Conservation (phyloP, 2,888 invertebrate genomes). For the Drosophila fungiperda region DNA sequence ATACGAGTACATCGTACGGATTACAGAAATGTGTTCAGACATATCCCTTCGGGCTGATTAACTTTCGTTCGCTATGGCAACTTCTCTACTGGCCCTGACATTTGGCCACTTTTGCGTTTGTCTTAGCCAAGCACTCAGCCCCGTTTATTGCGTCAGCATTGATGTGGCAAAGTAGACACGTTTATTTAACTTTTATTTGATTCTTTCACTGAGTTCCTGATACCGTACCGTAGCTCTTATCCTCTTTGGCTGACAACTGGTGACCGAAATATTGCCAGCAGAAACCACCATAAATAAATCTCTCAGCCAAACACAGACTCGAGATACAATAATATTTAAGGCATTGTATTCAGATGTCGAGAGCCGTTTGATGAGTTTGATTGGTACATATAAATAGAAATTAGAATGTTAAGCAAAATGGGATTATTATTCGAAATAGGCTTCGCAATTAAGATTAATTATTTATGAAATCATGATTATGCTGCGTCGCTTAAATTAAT, state of each 20-base stretch:
- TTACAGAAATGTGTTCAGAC: neutral
- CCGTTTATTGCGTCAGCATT: conserved; percentile 9
- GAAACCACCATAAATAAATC: conserved; percentile 48
- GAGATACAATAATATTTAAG: conserved; percentile 14
- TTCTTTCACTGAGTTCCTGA: conserved; percentile 18
- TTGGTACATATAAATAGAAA: neutral
- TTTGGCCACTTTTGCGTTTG: conserved; percentile 30
- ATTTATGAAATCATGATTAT: neutral
- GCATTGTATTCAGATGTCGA: conserved; percentile 19
- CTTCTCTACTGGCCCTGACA: conserved; percentile 19
- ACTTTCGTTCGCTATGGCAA: neutral
- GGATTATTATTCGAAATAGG: neutral
- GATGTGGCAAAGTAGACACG: conserved; percentile 47
- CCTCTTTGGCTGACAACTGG: conserved; percentile 21
- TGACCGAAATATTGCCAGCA: conserved; percentile 8
- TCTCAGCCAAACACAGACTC: conserved; percentile 7
- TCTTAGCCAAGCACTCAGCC: conserved; percentile 30
- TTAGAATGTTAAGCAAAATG: neutral
- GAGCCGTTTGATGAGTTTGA: conserved; percentile 6
- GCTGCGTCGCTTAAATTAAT: neutral
- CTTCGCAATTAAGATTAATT: neutral
- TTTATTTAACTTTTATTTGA: conserved; percentile 46
- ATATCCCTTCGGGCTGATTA: neutral
- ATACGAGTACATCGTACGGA: neutral
- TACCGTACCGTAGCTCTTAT: conserved; percentile 15